Base-by-base conservation (phyloP, 2,888 invertebrate species). In the Clepsis dumicolana region DNA sequence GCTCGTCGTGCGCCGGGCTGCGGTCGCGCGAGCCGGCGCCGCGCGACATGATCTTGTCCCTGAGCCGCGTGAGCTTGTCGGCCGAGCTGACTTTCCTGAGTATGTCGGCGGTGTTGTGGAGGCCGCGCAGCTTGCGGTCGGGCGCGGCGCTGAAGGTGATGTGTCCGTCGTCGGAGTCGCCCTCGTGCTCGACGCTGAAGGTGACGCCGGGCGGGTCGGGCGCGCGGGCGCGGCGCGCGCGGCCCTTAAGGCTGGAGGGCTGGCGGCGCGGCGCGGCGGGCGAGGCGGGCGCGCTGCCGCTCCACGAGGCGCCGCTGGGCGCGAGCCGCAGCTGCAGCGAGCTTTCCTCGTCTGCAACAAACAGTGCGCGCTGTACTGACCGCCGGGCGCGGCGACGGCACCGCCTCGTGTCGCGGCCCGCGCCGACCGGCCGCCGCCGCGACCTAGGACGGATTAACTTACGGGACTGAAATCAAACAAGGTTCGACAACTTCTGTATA, bases 131-230 rank as follows among this genome's bases (percentile, higher is more conserved):
- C 75, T 87, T 88, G 66, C 82, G 81, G 74, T 90, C 91, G 71
- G 83, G 77, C 70, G 77, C 73, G 66, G 85, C 89, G 79, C 86
- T 86, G 87, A 93, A 92, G 69, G 92, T 89, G 85, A 93, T 91
- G 80, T 90, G 93, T 27, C 89, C 88, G 66, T 89, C 91, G 80
- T 86, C 85, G 80, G n/a, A n/a, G n/a, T 88, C 88, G 52, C 87
- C 84, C 77, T 93, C 93, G 86, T 87, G 85, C 83, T 93, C 93
- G 57, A 93, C 91, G 85, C 83, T 88, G 86, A 94, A 94, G 78
- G 91, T 93, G 83, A 94, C 93, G 80, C 87, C 85, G 80, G 91
- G 90, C 74, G 86, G 82, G 72, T 72, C 71, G 18, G 84, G 38
- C 84, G 83, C n/a, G n/a, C n/a, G 72, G 73, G 63, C 86, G 84